These are phyloP conservation scores for Sprattus sprattus DNA, from an alignment of 2,113 vertebrate genomes.

Conservation along the genomic window DNA sequence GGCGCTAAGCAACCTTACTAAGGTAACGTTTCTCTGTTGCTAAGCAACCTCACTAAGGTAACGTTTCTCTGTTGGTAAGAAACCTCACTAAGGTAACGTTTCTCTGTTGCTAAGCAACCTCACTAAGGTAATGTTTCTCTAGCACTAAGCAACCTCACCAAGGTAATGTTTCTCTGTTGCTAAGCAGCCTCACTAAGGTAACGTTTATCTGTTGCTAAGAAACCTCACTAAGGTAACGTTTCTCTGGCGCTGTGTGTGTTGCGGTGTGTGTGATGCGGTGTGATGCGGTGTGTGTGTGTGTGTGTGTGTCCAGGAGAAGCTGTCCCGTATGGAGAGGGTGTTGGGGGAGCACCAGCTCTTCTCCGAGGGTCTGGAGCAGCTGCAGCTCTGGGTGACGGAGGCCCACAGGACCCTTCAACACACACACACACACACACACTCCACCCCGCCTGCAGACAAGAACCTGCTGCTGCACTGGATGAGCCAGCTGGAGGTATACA, in stretches of 20 bases:
- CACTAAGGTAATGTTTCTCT: conserved; percentile 52
- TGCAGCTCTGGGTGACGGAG: conserved; percentile 91
- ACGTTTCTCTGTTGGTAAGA: conserved; percentile 82
- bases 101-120: conserved; percentile 76
- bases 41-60: conserved; percentile 98
- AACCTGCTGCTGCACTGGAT: conserved; percentile 86
- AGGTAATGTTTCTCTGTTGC: conserved; percentile 87
- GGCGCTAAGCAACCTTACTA: conserved; percentile 93
- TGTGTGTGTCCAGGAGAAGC: conserved; percentile 80
- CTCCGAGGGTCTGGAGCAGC: conserved; percentile 82
- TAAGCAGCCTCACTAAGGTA: conserved; percentile 98
- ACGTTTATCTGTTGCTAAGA: conserved; percentile 84
- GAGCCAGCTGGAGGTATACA: conserved; percentile 89
- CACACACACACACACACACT: conserved; percentile 25
- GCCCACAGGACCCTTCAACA: conserved; percentile 75
- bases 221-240: conserved; percentile 72
- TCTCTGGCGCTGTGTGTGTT: neutral
- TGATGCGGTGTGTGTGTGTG: conserved; percentile 10
- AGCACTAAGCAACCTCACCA: conserved; percentile 93
- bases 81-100: conserved; percentile 70
- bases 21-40: conserved; percentile 87
- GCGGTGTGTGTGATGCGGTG: conserved; percentile 16
- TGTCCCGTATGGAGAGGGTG: conserved; percentile 86
- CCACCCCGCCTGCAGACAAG: conserved; percentile 84
- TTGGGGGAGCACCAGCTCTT: conserved; percentile 92